Evolutionary conservation across 2,797 vertebrate species (phyloP), one percentile per base, ranked within the genome.

Genomic region (Clarias fuscus): DNA sequence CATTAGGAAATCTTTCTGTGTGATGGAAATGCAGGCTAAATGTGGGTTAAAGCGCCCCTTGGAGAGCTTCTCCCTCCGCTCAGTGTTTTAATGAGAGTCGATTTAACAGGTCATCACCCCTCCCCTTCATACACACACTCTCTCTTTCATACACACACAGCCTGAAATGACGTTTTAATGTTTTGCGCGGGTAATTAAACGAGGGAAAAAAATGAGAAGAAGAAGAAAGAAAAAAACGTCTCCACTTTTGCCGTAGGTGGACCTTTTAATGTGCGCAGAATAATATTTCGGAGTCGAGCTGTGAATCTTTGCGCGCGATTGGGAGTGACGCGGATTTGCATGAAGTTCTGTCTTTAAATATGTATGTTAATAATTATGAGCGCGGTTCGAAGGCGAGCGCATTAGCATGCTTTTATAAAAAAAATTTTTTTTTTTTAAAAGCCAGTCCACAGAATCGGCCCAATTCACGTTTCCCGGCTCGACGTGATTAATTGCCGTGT

Each of bases 261-360:
- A 92, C 90, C 82, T 88, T 88, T 92, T 94, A 93, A 93, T 94
- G 91, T 92, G 92, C 91, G 89, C 87, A 85, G 88, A 93, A 92
- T 93, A 91, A 93, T 91, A 91, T 93, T 93, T 93, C 90, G 90
- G 67, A 92, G 76, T 11, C 86, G 93, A 93, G 93, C 93, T 92
- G 92, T 86, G 84, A 91, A 88, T 88, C 89, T 90, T 11, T 4
- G 53, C 33, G 27, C 5, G 17, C 17, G 18, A 59, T 20, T 17
- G 92, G 86, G 90, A 92, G 89, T 87, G 82, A 88, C 27, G 78
- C 33, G 80, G 73, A 94, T 93, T 94, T 93, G 89, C 93, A 93
- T 95, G 93, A 94, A 92, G 90, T 91, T 92, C 90, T 88, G 89
- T 91, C 92, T 92, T 91, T 89, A 92, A 93, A 93, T 91, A 94